phyloP scores from a whole-genome alignment of 2,888 invertebrate species.

The Eupeodes latifasciatus region DNA sequence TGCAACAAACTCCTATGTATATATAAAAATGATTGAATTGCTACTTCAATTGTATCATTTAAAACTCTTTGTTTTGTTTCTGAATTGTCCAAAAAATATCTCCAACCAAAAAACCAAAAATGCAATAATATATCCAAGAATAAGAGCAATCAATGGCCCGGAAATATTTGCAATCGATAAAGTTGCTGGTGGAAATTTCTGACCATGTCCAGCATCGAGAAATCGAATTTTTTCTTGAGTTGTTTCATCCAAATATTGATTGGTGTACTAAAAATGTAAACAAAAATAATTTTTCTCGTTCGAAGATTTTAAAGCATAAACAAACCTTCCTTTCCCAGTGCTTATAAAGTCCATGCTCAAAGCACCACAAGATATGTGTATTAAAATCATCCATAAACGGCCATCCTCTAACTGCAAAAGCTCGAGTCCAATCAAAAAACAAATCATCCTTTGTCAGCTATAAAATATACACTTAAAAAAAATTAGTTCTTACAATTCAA shows the following conservation, averaged over 20 bases:
- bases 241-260: conserved; percentile 79
- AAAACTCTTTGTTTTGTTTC: background rate
- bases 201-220: conserved; percentile 77
- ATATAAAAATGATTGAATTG: too few relatives aligned
- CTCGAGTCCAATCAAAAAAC: conserved; percentile 82
- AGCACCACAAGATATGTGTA: conserved; percentile 79
- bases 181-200: conserved; percentile 79
- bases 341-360: conserved; percentile 81
- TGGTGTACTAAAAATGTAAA: conserved; percentile 75
- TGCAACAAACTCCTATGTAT: too few relatives aligned
- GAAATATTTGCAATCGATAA: conserved; percentile 81
- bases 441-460: conserved; percentile 82
- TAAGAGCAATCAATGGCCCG: conserved; percentile 80
- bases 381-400: conserved; percentile 81
- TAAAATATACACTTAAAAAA: background rate
- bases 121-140: conserved; percentile 79
- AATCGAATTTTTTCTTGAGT: conserved; percentile 79
- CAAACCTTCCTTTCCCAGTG: conserved; percentile 81
- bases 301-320: background rate
- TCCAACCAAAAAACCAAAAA: conserved; percentile 79
- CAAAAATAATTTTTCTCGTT: background rate
- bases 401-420: conserved; percentile 82
- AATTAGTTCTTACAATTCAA: background rate
- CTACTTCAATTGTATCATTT: too few relatives aligned
- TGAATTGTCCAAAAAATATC: conserved; percentile 53